These are phyloP conservation scores for Fragum whitleyi DNA, from an alignment of 2,888 invertebrate species.

Conservation along the genomic window DNA sequence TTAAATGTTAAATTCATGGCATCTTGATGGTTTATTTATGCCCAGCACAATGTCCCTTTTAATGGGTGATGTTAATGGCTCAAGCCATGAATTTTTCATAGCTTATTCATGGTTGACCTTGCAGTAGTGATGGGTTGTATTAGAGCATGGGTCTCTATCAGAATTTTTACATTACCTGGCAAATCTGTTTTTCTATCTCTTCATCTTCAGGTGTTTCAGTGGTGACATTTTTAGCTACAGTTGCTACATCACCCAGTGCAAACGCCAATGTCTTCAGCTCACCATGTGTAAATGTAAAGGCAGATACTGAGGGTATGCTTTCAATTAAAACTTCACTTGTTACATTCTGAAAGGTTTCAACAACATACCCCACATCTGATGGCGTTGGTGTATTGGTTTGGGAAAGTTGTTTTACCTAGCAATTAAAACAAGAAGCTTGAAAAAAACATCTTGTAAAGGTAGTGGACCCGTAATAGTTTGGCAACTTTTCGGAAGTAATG, in stretches of 20 bases:
- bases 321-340: background rate
- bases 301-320: background rate
- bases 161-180: slow-evolving; percentile 5
- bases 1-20: too few relatives aligned
- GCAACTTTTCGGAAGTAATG: too few relatives aligned
- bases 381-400: background rate
- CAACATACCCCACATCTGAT: background rate
- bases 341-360: background rate
- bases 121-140: too few relatives aligned
- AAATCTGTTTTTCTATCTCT: background rate
- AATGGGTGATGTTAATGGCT: too few relatives aligned
- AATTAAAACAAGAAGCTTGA: too few relatives aligned
- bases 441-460: too few relatives aligned
- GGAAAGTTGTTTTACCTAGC: background rate
- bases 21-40: too few relatives aligned
- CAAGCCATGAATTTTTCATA: too few relatives aligned
- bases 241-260: background rate
- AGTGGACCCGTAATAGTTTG: too few relatives aligned
- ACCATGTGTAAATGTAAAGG: slow-evolving; percentile 5
- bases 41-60: too few relatives aligned
- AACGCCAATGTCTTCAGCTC: background rate
- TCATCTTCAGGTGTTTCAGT: background rate
- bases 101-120: too few relatives aligned
- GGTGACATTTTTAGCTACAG: background rate
- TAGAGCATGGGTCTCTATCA: too few relatives aligned